Evolutionary conservation across 2,888 invertebrate genomes (phyloP).

Genomic region (Dermolepida albohirtum): DNA sequence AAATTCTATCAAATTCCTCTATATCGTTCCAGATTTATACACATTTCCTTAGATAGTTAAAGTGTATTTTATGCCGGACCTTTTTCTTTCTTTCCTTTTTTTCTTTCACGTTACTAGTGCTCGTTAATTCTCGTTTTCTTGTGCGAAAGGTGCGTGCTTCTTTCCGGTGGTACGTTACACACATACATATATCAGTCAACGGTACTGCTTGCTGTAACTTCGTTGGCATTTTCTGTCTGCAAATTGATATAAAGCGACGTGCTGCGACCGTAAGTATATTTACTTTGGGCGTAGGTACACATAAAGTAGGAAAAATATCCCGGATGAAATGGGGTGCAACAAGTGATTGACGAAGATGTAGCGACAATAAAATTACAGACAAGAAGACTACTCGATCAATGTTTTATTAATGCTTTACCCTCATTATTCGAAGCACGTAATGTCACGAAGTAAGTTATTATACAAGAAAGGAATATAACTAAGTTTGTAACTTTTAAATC

Average conservation of each 20-base stretch:
- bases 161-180: slow-evolving; percentile 9
- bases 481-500: too few relatives aligned
- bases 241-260: slow-evolving; percentile 36
- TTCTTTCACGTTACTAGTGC: slow-evolving; percentile 1
- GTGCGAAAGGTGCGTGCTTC: slow-evolving; percentile 19
- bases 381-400: slow-evolving; percentile 15
- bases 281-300: slow-evolving; percentile 18
- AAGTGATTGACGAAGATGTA: slow-evolving; percentile 32
- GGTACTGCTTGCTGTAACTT: slow-evolving; percentile 15
- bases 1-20: too few relatives aligned
- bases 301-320: slow-evolving; percentile 32
- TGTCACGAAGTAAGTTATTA: too few relatives aligned
- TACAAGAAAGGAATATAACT: too few relatives aligned
- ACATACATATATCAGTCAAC: slow-evolving; percentile 29
- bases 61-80: slow-evolving; percentile 17
- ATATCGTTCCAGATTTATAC: too few relatives aligned
- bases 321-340: slow-evolving; percentile 32
- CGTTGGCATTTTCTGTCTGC: slow-evolving; percentile 28
- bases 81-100: slow-evolving; percentile 1
- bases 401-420: neutral
- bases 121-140: slow-evolving; percentile 35
- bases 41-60: slow-evolving; percentile 10
- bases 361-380: slow-evolving; percentile 9
- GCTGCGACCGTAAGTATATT: slow-evolving; percentile 27
- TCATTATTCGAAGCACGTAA: neutral